Conservation (phyloP, 1,140 invertebrate species). For the Pygmarrhopalites habei region DNA sequence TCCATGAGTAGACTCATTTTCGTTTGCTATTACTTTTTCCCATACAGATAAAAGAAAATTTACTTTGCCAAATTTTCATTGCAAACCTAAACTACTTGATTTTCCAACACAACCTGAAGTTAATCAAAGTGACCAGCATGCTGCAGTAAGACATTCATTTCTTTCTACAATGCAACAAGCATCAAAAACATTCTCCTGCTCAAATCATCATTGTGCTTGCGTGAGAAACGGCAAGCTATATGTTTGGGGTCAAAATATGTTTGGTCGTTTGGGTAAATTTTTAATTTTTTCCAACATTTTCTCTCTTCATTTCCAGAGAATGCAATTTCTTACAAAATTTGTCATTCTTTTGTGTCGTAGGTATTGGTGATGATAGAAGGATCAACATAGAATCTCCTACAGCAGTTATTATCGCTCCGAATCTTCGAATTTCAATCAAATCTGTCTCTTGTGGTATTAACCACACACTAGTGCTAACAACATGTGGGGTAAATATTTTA, state of each 20-base stretch:
- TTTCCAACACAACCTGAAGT: no score
- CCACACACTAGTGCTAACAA: conserved; percentile 34
- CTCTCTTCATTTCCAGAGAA: no score
- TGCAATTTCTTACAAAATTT: no score
- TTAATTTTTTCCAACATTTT: no score
- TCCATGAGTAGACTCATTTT: no score
- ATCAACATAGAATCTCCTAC: conserved; percentile 22
- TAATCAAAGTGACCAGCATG: no score
- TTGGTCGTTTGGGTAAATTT: conserved; percentile 28
- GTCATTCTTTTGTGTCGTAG: conserved; percentile 14
- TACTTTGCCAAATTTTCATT: conserved; percentile 18
- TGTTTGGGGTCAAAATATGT: conserved; percentile 35
- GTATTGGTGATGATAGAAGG: conserved; percentile 22
- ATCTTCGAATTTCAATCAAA: conserved; percentile 26
- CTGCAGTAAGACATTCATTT: no score
- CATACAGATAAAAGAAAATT: no score
- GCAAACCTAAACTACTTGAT: conserved; percentile 19
- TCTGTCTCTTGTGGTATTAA: conserved; percentile 30
- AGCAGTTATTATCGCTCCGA: conserved; percentile 18
- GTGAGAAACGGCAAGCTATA: conserved; percentile 34
- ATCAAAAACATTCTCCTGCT: conserved; percentile 23
- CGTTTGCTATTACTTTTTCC: no score
- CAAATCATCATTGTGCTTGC: conserved; percentile 20
- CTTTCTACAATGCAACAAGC: background rate
- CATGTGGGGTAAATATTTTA: conserved; percentile 25